These are phyloP conservation scores for Catharus fuscescens DNA, from an alignment of 2,113 vertebrate species.

Conservation along the genomic window DNA sequence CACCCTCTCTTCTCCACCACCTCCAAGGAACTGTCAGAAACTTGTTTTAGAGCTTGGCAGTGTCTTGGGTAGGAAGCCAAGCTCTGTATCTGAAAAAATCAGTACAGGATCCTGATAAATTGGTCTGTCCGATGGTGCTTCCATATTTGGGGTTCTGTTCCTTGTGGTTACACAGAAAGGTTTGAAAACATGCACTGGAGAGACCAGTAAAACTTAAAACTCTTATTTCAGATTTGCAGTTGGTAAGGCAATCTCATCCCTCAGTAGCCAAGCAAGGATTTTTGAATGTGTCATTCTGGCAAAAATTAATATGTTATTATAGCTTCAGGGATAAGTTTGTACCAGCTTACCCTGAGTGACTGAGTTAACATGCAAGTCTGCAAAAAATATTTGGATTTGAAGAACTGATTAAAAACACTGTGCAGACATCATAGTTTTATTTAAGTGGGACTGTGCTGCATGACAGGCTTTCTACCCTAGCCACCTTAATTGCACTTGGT, in stretches of 20 bases:
- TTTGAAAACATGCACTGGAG: not conserved
- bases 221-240: not conserved
- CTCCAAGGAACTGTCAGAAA: not conserved
- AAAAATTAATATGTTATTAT: not conserved
- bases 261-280: not conserved
- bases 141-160: not conserved
- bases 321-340: not conserved
- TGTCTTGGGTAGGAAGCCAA: not conserved
- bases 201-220: not conserved
- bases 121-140: not conserved
- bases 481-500: not conserved
- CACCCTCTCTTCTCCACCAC: not conserved
- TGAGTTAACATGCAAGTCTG: not conserved
- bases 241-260: not conserved
- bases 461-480: not conserved
- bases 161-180: not conserved
- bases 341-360: not conserved
- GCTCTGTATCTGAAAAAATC: not conserved
- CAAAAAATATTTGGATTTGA: not conserved
- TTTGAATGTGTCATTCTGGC: not conserved
- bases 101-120: not conserved
- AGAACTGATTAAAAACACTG: not conserved
- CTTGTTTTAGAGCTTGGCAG: not conserved
- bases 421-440: not conserved
- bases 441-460: not conserved